Evolutionary conservation across 2,888 invertebrate species (phyloP), one percentile per base, ranked within the genome.

Genomic region (Ommatoiulus sabulosus): DNA sequence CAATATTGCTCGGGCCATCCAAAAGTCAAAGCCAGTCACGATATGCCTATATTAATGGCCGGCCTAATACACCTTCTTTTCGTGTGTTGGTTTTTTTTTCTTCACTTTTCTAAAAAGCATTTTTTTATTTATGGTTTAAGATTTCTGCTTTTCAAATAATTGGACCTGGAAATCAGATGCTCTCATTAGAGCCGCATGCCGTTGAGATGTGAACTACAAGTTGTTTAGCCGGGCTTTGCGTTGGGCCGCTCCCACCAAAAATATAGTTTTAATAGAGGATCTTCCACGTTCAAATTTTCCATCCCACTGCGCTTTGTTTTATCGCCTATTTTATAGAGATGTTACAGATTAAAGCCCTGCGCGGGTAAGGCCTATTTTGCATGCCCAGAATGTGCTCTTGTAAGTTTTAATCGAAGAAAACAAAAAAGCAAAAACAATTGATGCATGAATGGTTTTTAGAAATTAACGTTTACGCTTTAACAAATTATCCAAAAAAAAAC

Each of bases 11-110:
- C 12, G 24, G 80, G 80, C 48, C 86, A 46, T 86, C 48, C 48
- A 86, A 86, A 86, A 48, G 86, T 24, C 48, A 86, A 86, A 44
- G 44, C 48, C 44, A 44, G 86, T 86, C 86, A 86, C 86, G 86
- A 86, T 48, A 46, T 86, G 44, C 46, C 44, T 46, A 86, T 86
- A 46, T 86, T 86, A 86, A 86, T 86, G 48, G 86, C 46, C 48
- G 46, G 80, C 35, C 35, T 80, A 15, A 80, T 80, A 80, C 80
- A 80, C 80, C 80, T 80, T 35, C 80, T 80, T 80, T 80, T 80
- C 80, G 80, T 35, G 80, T 35, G 4, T 80, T 80, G 35, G 35
- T 72, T 24, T 72, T 72, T 80, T 24, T 3, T 57, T 48, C n/a
- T 57, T 57, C 57, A 10, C 8, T 46, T 46, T 46, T 7, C 57